phyloP scores from a whole-genome alignment of 2,888 invertebrate species.

The Drosophila hamatofila region DNA sequence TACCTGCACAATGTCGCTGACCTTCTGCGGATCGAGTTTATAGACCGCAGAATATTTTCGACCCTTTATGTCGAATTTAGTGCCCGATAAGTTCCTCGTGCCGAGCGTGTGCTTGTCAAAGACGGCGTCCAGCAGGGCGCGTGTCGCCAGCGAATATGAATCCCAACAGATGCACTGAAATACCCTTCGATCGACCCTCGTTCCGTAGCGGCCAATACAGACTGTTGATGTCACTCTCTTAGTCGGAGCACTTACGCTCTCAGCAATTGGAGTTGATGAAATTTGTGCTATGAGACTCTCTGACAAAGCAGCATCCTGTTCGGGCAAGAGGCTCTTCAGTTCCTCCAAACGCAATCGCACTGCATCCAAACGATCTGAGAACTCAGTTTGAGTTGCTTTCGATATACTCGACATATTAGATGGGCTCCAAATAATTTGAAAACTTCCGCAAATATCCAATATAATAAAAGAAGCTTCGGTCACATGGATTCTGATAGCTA shows the following conservation, averaged over 20 bases:
- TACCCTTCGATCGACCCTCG: not conserved
- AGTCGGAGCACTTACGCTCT: fast-evolving
- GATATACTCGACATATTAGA: not conserved
- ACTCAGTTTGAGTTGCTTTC: constrained; percentile 11
- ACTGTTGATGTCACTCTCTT: not conserved
- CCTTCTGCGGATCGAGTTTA: constrained; percentile 24
- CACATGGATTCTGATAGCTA: too few relatives aligned
- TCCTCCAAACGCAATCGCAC: constrained; percentile 10
- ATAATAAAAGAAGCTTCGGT: too few relatives aligned
- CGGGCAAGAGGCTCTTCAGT: not conserved
- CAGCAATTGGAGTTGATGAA: not conserved
- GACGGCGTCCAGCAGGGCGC: constrained; percentile 20
- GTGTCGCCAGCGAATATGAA: constrained; percentile 26
- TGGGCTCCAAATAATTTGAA: not conserved
- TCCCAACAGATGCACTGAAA: constrained; percentile 14
- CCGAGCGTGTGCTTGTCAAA: constrained; percentile 36
- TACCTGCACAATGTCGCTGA: constrained; percentile 25
- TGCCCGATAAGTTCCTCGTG: constrained; percentile 10
- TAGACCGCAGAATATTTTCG: not conserved
- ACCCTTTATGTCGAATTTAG: not conserved
- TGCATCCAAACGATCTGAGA: not conserved
- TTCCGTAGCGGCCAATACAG: constrained; percentile 17
- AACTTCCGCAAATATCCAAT: not conserved
- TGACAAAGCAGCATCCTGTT: not conserved
- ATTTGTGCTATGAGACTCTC: fast-evolving